These are phyloP conservation scores for Phrynocephalus forsythii DNA, from an alignment of 2,797 vertebrate genomes.

Conservation along the genomic window DNA sequence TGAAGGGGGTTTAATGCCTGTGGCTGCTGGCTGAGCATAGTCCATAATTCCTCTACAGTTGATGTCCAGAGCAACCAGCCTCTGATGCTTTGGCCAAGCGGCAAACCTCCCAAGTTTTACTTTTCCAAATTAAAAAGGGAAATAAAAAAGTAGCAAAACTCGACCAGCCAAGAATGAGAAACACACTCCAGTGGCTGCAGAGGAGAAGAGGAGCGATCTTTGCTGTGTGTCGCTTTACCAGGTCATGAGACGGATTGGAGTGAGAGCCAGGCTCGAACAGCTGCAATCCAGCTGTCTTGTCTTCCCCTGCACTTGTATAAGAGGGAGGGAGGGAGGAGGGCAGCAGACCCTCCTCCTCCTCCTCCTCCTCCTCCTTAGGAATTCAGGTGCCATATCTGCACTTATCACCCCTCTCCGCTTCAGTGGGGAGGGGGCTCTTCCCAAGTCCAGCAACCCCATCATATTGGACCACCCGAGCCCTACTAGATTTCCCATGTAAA, in stretches of 20 bases:
- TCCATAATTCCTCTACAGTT: too few relatives aligned
- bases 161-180: not conserved
- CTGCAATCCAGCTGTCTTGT: conserved; percentile 6
- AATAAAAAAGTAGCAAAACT: not conserved
- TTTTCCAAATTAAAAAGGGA: too few relatives aligned
- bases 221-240: not conserved
- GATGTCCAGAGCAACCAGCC: not conserved
- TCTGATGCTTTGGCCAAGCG: not conserved
- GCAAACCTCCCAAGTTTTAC: too few relatives aligned
- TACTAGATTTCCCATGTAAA: too few relatives aligned
- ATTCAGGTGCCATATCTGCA: conserved; percentile 1
- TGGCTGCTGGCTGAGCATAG: not conserved
- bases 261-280: not conserved
- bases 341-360: not conserved
- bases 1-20: not conserved
- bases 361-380: not conserved
- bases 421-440: not conserved
- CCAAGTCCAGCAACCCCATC: not conserved
- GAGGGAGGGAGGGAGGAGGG: not conserved
- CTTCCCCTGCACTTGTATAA: not conserved
- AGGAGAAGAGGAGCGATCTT: not conserved
- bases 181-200: not conserved
- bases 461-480: not conserved
- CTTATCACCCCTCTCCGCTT: conserved; percentile 9
- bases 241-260: not conserved